Evolutionary conservation across 2,113 vertebrate species (phyloP).

Genomic region (Patagioenas fasciata): DNA sequence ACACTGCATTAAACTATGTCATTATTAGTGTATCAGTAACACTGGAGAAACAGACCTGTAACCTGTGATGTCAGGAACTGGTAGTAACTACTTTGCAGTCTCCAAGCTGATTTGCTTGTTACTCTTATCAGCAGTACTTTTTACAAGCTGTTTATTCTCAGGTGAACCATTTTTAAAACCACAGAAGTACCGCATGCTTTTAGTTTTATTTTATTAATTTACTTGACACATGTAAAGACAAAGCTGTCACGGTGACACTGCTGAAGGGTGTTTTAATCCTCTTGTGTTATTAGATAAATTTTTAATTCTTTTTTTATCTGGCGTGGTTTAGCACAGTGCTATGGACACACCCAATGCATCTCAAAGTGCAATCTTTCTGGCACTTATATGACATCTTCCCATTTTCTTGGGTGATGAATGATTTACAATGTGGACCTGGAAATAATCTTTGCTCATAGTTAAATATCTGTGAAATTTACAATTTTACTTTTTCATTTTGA

Average conservation of each 20-base stretch:
- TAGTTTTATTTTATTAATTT: neutral
- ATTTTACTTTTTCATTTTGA: neutral
- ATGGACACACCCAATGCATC: slow-evolving; percentile 21
- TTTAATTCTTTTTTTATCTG: neutral
- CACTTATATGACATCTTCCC: slow-evolving; percentile 42
- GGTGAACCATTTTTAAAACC: neutral
- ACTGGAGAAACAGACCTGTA: neutral
- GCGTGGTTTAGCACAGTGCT: neutral
- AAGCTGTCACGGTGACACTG: neutral
- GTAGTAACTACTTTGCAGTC: neutral
- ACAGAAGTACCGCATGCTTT: neutral
- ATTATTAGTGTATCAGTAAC: neutral
- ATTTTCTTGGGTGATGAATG: slow-evolving; percentile 38
- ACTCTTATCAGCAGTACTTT: neutral
- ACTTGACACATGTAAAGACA: neutral
- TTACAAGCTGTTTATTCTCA: neutral
- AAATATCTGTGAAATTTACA: neutral
- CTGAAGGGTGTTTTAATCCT: neutral
- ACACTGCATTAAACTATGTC: neutral
- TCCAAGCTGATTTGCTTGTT: neutral
- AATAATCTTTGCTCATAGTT: neutral
- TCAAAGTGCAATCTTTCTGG: slow-evolving; percentile 45
- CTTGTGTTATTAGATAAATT: neutral
- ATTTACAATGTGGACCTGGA: neutral
- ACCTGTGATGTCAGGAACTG: neutral